Evolutionary conservation across 2,888 invertebrate species (phyloP).

Genomic region (Ichneumoninae sp.): DNA sequence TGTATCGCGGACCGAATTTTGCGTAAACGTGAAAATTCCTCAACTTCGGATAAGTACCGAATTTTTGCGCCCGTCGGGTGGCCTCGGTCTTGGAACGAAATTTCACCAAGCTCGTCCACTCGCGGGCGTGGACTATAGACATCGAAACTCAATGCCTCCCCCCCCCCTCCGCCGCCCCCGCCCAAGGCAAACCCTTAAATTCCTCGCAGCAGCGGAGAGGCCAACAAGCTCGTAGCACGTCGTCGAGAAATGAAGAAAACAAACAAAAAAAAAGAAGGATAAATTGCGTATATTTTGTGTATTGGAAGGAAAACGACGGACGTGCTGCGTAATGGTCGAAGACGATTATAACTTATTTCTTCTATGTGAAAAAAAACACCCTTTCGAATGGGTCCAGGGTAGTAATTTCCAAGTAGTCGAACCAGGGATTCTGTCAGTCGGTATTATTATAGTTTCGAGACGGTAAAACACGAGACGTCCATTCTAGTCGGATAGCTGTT

Average conservation of each 20-base stretch:
- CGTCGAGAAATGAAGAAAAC: conserved; percentile 35
- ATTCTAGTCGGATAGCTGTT: conserved; percentile 56
- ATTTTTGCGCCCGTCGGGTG: conserved; percentile 37
- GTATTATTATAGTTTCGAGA: conserved; percentile 45
- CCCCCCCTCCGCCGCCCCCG: background rate
- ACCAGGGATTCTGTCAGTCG: conserved; percentile 26
- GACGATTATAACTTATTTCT: conserved; percentile 1
- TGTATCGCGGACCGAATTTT: conserved; percentile 24
- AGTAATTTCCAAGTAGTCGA: conserved; percentile 45
- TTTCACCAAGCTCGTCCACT: conserved; percentile 7
- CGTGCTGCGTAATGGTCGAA: conserved; percentile 28
- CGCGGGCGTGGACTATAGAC: conserved; percentile 48
- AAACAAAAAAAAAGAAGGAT: conserved; percentile 30
- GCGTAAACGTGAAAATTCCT: conserved; percentile 13
- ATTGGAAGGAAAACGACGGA: conserved; percentile 43
- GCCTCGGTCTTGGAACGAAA: conserved; percentile 27
- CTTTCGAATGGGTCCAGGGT: conserved; percentile 57
- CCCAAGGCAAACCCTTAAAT: conserved; percentile 13
- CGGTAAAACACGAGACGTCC: conserved; percentile 59
- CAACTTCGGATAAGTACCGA: conserved; percentile 44
- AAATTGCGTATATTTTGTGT: conserved; percentile 60
- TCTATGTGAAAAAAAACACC: conserved; percentile 28
- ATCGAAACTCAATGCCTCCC: conserved; percentile 54
- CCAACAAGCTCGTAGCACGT: conserved; percentile 27
- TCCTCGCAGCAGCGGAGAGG: conserved; percentile 20